Percentiles rank a stretch among this genome's conserved stretches.
Conservation (phyloP, 92 coral and sea anemone genomes). For the Bergia sp. region DNA sequence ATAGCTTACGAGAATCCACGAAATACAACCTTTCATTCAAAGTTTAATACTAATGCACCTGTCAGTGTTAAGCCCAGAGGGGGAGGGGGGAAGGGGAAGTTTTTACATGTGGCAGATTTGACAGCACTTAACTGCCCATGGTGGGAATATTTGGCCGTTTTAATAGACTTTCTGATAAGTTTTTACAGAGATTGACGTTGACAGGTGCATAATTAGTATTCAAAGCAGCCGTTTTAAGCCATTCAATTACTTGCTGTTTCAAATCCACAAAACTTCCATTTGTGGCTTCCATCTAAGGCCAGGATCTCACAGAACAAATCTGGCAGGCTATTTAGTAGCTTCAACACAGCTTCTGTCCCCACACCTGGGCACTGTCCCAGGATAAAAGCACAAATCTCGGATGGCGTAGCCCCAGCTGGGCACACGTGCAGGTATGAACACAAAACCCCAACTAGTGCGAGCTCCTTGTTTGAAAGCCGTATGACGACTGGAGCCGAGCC, state of each 20-base stretch:
- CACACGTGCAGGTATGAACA: slow-evolving; percentile 82
- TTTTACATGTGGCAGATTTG: no score
- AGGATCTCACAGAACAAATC: slow-evolving; percentile 69
- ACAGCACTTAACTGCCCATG: no score
- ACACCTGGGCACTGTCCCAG: slow-evolving; percentile 72
- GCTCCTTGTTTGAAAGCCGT: slow-evolving; percentile 74
- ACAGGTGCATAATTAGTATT: neutral
- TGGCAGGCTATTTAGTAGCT: slow-evolving; percentile 67
- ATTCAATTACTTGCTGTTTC: slow-evolving; percentile 36
- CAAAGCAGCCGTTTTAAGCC: neutral
- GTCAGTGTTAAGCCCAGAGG: no score
- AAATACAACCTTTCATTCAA: no score
- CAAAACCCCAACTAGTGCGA: slow-evolving; percentile 76
- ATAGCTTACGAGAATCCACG: no score
- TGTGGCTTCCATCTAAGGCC: slow-evolving; percentile 54
- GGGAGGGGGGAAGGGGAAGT: no score
- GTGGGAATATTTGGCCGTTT: no score
- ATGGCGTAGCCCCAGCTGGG: slow-evolving; percentile 77
- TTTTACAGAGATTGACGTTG: no score
- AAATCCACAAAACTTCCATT: slow-evolving; percentile 83
- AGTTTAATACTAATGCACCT: no score
- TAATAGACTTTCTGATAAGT: no score
- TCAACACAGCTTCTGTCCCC: slow-evolving; percentile 58
- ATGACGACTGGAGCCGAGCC: slow-evolving; percentile 30
- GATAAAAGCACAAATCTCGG: slow-evolving; percentile 64